Percentiles rank a stretch among this genome's conserved stretches.
These are phyloP conservation scores for Apis dorsata DNA, from an alignment of 1,140 invertebrate genomes.

Conservation along the genomic window DNA sequence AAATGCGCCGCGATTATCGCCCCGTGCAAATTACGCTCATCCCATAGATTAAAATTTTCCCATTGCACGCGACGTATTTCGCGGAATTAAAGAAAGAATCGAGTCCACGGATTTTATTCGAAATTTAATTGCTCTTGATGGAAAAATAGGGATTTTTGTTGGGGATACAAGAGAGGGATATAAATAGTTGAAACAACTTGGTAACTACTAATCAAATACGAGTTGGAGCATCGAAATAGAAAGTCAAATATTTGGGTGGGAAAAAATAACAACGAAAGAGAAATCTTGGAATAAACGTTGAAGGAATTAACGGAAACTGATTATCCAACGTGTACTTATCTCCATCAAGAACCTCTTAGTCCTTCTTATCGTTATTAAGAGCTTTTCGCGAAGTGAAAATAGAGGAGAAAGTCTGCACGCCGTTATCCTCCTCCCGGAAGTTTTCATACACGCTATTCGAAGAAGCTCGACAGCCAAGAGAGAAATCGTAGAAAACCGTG, in stretches of 20 bases:
- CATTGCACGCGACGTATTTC: no score
- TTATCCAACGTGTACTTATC: neutral
- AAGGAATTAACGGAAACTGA: neutral
- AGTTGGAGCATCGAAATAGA: no score
- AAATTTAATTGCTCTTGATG: no score
- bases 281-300: neutral
- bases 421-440: neutral
- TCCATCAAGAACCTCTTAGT: neutral
- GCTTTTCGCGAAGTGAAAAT: neutral
- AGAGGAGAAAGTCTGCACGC: neutral
- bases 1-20: conserved; percentile 56
- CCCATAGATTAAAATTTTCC: neutral
- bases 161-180: no score
- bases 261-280: neutral
- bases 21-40: conserved; percentile 29
- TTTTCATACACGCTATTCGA: neutral
- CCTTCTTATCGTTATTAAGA: neutral
- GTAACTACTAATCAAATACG: no score
- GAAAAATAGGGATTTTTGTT: no score
- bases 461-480: neutral
- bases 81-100: no score
- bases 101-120: no score
- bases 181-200: neutral
- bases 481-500: neutral
- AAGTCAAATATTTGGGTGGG: no score